Percentiles rank a stretch among this genome's conserved stretches.
Evolutionary conservation across 2,888 invertebrate genomes (phyloP).

Genomic region (Myopa testacea): DNA sequence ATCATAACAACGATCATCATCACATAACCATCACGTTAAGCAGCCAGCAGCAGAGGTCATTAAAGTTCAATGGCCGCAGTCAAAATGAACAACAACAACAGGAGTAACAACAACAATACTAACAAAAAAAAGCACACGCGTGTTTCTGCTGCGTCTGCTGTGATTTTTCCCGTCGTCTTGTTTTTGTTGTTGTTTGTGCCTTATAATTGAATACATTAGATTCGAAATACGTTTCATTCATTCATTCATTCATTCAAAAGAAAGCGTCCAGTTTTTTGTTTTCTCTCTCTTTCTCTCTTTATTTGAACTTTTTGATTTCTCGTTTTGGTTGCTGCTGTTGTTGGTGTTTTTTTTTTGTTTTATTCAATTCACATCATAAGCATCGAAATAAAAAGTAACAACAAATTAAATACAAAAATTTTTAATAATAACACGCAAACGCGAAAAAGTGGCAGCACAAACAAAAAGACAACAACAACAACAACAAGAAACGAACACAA

Average conservation of each 20-base stretch:
- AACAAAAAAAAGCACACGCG: background rate
- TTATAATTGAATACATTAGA: constrained; percentile 33
- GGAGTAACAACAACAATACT: background rate
- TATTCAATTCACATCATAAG: too few species aligned
- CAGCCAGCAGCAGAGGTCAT: constrained; percentile 8
- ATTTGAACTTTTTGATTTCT: background rate
- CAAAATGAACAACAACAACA: constrained; percentile 1
- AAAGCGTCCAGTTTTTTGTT: background rate
- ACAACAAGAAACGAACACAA: too few species aligned
- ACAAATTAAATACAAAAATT: too few species aligned
- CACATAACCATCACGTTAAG: constrained; percentile 25
- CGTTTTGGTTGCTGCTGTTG: background rate
- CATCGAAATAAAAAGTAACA: too few species aligned
- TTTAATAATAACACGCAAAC: too few species aligned
- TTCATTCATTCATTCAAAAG: background rate
- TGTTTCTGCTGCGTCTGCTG: constrained; percentile 23
- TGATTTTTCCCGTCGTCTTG: constrained; percentile 7
- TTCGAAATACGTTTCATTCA: constrained; percentile 18
- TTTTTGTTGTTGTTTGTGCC: constrained; percentile 29
- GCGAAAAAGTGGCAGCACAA: too few species aligned
- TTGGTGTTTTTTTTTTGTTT: background rate
- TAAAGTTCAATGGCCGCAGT: constrained; percentile 13
- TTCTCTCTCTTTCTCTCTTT: background rate
- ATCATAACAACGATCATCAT: constrained; percentile 38
- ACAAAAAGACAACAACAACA: too few species aligned